These are phyloP conservation scores for Nesospiza acunhae DNA, from an alignment of 2,113 vertebrate genomes.

Conservation along the genomic window DNA sequence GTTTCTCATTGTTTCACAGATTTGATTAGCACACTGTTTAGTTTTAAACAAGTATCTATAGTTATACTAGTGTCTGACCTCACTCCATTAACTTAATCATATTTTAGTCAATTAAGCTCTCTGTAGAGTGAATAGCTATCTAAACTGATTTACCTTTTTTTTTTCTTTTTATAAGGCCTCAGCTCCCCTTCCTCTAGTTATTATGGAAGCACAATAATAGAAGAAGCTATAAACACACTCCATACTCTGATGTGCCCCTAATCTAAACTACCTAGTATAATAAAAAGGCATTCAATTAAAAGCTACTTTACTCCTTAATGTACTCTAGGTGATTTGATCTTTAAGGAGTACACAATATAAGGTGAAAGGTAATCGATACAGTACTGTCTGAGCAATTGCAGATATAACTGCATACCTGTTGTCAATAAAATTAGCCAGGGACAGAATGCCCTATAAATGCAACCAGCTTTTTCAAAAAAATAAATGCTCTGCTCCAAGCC, in stretches of 20 bases:
- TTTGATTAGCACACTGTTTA: background rate
- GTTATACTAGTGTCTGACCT: background rate
- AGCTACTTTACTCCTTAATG: background rate
- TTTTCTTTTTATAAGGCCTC: background rate
- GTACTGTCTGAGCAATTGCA: background rate
- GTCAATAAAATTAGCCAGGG: background rate
- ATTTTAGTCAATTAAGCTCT: background rate
- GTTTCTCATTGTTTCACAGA: background rate
- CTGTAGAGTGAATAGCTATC: background rate
- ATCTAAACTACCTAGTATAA: background rate
- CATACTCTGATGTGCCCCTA: rapidly evolving
- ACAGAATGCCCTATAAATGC: background rate
- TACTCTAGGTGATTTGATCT: background rate
- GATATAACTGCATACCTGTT: background rate
- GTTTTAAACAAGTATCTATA: background rate
- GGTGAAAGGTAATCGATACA: constrained; percentile 4
- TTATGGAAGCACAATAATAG: background rate
- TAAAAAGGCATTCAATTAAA: background rate
- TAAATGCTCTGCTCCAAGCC: background rate
- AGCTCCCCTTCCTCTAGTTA: background rate
- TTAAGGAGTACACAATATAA: background rate
- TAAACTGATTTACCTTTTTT: background rate
- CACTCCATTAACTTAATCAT: background rate
- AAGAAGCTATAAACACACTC: background rate
- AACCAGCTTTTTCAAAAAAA: background rate